Base-by-base conservation (phyloP, 2,113 vertebrate species). In the Nibea albiflora region DNA sequence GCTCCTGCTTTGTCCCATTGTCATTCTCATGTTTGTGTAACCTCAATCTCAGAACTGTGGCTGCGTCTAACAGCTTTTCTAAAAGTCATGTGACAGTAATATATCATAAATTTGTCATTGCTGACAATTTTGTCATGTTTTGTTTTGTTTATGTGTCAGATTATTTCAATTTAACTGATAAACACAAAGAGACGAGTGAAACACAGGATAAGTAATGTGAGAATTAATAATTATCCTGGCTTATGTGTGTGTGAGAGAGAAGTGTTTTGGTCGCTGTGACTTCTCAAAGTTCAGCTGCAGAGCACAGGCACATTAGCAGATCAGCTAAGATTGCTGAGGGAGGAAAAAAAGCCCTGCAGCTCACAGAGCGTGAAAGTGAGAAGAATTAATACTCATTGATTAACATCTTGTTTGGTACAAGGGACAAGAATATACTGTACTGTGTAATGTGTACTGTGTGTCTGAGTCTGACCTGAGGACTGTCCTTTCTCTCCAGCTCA, bases 401-500 rank as follows among this genome's bases (percentile, higher is more conserved):
- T 87, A 78, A 86, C 70, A 47, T 35, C 0, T 71, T 83, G 79
- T 81, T 75, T 20, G 52, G 20, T 46, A 58, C 70, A 42, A 11
- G 0, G 12, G 19, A 49, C 4, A 19, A 20, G 1, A 44, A 60
- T 42, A 9, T 8, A 16, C 31, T 71, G 14, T 11, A 35, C 31
- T 35, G 31, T 35, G 31, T 35, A 0, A 1, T 35, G 35, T 35
- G 35, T 35, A 35, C 35, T 35, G 7, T 35, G 35, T 58, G 62
- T 58, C 22, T 60, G 47, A 61, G 54, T 69, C 60, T 83, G 22
- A 84, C 4, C 22, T 77, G 0, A 49, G 11, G 20, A 2, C 24
- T 83, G 42, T 76, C 0, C 31, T 72, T 78, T 64, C 77, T 86
- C 84, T 88, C 9, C 88, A 96, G 95, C 85, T 74, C 78, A 91